Percentiles rank a stretch among this genome's conserved stretches.
phyloP scores from a whole-genome alignment of 2,113 vertebrate genomes.

The Gulo gulo region DNA sequence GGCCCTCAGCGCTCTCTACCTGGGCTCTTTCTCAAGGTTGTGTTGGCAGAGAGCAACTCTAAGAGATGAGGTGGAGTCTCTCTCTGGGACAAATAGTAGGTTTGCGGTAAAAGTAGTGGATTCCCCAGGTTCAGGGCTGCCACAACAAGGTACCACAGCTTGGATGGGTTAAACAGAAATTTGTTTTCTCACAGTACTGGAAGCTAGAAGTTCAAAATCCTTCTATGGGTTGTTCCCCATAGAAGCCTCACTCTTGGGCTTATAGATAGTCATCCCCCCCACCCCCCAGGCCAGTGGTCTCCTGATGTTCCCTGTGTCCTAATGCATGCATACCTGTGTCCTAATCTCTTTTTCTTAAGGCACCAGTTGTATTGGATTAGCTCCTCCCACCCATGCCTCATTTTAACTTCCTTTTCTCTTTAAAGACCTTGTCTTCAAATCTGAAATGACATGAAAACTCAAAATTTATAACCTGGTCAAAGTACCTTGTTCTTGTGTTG shows the following conservation, averaged over 20 bases:
- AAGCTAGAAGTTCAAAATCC: not conserved
- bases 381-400: not conserved
- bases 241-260: not conserved
- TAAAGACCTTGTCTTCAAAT: not conserved
- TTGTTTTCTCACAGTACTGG: not conserved
- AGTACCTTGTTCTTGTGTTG: not conserved
- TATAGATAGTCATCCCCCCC: not conserved
- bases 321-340: not conserved
- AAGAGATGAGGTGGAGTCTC: not conserved
- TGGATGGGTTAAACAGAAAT: not conserved
- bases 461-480: not conserved
- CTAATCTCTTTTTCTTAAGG: not conserved
- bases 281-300: not conserved
- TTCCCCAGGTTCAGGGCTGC: not conserved
- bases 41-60: not conserved
- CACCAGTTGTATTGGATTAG: not conserved
- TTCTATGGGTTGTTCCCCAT: not conserved
- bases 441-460: not conserved
- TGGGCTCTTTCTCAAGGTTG: not conserved
- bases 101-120: too few relatives aligned
- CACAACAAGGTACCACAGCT: not conserved
- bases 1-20: not conserved
- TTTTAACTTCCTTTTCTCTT: not conserved
- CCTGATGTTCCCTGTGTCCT: not conserved
- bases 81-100: not conserved